A percentile compares a stretch with the other conserved stretches of the same genome.
Conservation (phyloP, 2,797 vertebrate species). For the Leptatherina wallacei region DNA sequence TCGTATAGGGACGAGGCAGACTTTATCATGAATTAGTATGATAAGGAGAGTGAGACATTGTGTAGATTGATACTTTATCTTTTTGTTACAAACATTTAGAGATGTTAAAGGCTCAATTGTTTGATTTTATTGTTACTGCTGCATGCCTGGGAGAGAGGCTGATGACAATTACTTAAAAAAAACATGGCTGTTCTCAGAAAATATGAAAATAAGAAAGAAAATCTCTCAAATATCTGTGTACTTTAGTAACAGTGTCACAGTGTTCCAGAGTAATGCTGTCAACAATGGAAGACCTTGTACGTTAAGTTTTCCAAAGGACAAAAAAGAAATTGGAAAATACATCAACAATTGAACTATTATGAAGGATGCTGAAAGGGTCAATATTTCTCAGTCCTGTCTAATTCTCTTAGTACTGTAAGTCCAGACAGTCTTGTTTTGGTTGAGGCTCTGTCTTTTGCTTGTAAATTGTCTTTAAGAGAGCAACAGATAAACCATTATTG, state of each 20-base stretch:
- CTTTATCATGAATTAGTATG: slow-evolving; percentile 34
- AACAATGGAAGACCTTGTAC: slow-evolving; percentile 6
- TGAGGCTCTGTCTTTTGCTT: neutral
- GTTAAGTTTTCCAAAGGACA: slow-evolving; percentile 6
- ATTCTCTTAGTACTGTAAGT: slow-evolving; percentile 8
- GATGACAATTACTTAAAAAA: slow-evolving; percentile 25
- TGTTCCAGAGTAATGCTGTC: slow-evolving; percentile 36
- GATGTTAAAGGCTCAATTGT: slow-evolving; percentile 33
- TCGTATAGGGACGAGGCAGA: slow-evolving; percentile 18
- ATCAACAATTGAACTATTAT: no score
- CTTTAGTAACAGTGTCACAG: slow-evolving; percentile 15
- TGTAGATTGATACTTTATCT: slow-evolving; percentile 9
- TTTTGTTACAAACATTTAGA: slow-evolving; percentile 29
- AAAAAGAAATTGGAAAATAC: no score
- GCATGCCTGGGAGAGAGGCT: neutral
- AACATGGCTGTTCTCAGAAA: neutral
- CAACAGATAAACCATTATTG: neutral
- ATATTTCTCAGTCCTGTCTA: neutral
- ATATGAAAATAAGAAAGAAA: slow-evolving; percentile 14
- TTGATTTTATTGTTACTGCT: slow-evolving; percentile 19
- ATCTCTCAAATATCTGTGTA: slow-evolving; percentile 8
- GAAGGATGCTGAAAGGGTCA: neutral
- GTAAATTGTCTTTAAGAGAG: slow-evolving; percentile 9
- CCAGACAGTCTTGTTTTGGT: neutral
- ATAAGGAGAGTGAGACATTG: slow-evolving; percentile 13